Conservation (phyloP, 2,797 vertebrate species). For the Babyrousa celebensis region DNA sequence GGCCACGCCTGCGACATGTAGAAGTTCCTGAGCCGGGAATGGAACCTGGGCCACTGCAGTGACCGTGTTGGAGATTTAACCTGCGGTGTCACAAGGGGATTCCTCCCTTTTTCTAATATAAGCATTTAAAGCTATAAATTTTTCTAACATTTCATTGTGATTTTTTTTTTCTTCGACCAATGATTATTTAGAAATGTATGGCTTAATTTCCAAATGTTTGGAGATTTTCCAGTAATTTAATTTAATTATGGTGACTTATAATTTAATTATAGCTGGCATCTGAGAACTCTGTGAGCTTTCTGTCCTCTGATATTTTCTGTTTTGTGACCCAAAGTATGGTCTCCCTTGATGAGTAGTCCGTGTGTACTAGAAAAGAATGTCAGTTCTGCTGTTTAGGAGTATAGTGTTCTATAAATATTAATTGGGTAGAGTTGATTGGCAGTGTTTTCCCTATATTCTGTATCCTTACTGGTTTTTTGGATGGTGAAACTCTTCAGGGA, state of each 20-base stretch:
- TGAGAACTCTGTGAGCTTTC: conserved; percentile 14
- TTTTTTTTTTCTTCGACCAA: not conserved
- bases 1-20: too few relatives aligned
- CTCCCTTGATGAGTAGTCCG: not conserved
- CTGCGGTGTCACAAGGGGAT: too few relatives aligned
- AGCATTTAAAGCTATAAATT: not conserved
- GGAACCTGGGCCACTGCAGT: too few relatives aligned
- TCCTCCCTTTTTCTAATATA: not conserved
- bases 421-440: not conserved
- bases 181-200: not conserved
- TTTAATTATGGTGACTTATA: not conserved
- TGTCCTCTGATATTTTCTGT: conserved; percentile 4
- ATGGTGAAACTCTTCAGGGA: conserved; percentile 11
- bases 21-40: too few relatives aligned
- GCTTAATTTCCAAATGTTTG: not conserved
- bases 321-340: not conserved
- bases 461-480: not conserved
- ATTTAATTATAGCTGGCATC: not conserved
- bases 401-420: not conserved
- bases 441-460: conserved; percentile 5
- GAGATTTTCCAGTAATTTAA: not conserved
- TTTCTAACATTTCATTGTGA: too few relatives aligned
- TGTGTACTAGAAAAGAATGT: not conserved
- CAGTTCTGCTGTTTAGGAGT: not conserved
- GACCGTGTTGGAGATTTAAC: too few relatives aligned